Percentiles rank a stretch among this genome's conserved stretches.
phyloP scores from a whole-genome alignment of 2,797 vertebrate genomes.

The Darevskia mixta region DNA sequence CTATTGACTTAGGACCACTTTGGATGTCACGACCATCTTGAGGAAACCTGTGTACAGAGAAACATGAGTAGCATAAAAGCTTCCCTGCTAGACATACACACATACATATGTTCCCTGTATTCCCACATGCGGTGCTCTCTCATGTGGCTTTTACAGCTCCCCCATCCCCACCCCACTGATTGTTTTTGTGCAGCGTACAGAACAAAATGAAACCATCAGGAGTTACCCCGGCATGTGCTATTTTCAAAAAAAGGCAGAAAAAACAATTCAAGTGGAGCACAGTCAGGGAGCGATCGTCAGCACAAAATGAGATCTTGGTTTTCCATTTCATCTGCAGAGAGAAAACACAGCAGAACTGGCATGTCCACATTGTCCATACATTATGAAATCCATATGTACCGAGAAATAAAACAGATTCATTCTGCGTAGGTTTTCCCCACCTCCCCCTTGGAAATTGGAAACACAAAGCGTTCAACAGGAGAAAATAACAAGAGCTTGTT shows the following conservation, averaged over 20 bases:
- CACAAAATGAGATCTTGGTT: not conserved
- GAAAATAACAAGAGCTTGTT: no score
- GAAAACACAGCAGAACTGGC: not conserved
- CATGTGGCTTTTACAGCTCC: not conserved
- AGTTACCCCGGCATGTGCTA: not conserved
- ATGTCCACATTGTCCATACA: not conserved
- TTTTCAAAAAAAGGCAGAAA: not conserved
- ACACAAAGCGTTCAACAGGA: not conserved
- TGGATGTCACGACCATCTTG: not conserved
- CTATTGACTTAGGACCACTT: constrained; percentile 14
- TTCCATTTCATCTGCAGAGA: not conserved
- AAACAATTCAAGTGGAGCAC: not conserved
- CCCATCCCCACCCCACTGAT: no score
- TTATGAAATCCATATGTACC: not conserved
- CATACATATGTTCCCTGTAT: not conserved
- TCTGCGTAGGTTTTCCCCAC: not conserved
- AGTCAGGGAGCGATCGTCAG: not conserved
- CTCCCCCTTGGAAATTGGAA: not conserved
- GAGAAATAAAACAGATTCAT: not conserved
- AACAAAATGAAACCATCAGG: constrained; percentile 3
- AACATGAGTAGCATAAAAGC: not conserved
- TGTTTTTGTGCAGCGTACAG: not conserved
- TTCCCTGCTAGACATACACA: not conserved
- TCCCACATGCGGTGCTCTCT: not conserved
- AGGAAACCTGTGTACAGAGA: not conserved